Percentiles rank a stretch among this genome's conserved stretches.
Evolutionary conservation across 2,113 vertebrate genomes (phyloP).

Genomic region (Macquaria australasica): DNA sequence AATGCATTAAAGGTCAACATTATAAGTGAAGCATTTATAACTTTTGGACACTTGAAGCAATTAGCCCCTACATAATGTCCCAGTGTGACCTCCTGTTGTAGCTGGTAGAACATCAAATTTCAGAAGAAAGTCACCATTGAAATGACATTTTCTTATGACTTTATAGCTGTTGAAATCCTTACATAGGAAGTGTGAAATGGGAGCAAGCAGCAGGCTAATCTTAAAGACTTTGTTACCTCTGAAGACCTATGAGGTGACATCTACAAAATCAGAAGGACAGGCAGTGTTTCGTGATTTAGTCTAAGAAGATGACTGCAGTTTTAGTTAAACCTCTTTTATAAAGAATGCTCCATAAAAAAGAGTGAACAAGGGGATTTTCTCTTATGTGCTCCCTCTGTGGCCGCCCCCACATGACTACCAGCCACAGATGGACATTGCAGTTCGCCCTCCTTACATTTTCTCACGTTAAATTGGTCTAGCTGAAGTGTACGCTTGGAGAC

Average conservation of each 20-base stretch:
- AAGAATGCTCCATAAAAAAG: background rate
- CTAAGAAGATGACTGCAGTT: background rate
- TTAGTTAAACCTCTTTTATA: background rate
- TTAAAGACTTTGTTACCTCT: background rate
- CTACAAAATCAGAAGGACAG: background rate
- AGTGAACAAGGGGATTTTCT: conserved; percentile 27
- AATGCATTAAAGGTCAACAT: background rate
- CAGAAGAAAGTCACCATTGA: background rate
- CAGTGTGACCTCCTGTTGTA: background rate
- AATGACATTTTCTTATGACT: background rate
- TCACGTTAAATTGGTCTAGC: conserved; percentile 80
- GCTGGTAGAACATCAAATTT: background rate
- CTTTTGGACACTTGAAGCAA: background rate
- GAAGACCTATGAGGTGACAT: background rate
- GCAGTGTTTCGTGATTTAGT: background rate
- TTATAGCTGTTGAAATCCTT: background rate
- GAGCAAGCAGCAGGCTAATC: background rate
- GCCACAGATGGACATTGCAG: conserved; percentile 74
- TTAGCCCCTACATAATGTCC: background rate
- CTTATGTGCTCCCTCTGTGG: conserved; percentile 39
- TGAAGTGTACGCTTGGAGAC: conserved; percentile 64
- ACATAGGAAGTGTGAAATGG: background rate
- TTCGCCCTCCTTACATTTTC: conserved; percentile 72
- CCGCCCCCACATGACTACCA: conserved; percentile 47
- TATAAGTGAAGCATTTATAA: background rate